Evolutionary conservation across 2,888 invertebrate species (phyloP), one percentile per base, ranked within the genome.

Genomic region (Idaea straminata): DNA sequence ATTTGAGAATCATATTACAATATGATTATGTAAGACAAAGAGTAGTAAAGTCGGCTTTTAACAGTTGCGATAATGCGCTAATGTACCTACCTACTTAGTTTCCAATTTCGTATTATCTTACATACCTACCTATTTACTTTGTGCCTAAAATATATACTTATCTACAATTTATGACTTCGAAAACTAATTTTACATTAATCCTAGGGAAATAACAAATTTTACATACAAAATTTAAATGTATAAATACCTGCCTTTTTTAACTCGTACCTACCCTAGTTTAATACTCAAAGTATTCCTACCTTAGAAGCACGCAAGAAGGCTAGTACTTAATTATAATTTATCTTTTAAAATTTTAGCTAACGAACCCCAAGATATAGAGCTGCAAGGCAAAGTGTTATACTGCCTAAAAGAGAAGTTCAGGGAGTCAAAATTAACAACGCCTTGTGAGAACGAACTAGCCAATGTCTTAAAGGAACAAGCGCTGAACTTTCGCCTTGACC

Each of bases 401-500:
- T 98, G 98, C 81, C 93, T 98, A 59, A 98, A 97, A 86, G 94
- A 94, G 63, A 95, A 96, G 82, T 97, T 97, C 80, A 94, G 96
- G 62, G 94, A 95, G 79, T 94, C 95, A 0, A 95, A 95, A 83
- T 87, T 99, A 61, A 95, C 96, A 15, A 86, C 90, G n/a, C 90
- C 94, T 25, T 99, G 99, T 85, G 96, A 97, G 78, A 95, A 95
- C 77, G 96, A 98, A 89, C 95, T 99, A 87, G 95, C 96, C 0
- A 95, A 94, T 74, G 95, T 98, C 62, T 93, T 99, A 64, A 95
- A 96, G 79, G 97, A 98, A 76, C 97, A 98, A 77, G 98, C 98
- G 15, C 88, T 98, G 47, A 98, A 99, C 87, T 97, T 98, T 81
- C 95, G 97, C 77, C 93, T 99, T 66, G 98, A 99, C 92, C 98